Conservation (phyloP, 2,797 vertebrate genomes). For the Fistularia tabacaria region DNA sequence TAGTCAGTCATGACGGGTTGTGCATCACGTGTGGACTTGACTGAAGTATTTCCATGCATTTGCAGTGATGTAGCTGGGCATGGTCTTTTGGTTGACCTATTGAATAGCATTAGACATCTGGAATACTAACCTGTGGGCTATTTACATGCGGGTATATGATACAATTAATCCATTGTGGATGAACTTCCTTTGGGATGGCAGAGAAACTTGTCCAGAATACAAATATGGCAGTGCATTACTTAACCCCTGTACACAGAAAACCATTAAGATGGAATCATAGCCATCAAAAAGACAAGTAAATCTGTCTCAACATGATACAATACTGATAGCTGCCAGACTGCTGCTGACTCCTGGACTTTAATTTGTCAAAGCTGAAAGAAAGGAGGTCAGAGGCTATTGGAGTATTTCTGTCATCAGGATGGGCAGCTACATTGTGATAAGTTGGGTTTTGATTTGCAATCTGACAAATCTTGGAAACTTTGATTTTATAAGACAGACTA, state of each 20-base stretch:
- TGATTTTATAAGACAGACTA: too few relatives aligned
- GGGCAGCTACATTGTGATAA: not conserved
- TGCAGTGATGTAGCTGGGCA: slow-evolving; percentile 29
- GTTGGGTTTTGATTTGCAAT: too few relatives aligned
- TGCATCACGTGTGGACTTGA: slow-evolving; percentile 42
- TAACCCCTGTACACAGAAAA: slow-evolving; percentile 35
- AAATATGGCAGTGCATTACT: slow-evolving; percentile 36
- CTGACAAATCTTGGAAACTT: too few relatives aligned
- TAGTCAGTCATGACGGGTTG: slow-evolving; percentile 7
- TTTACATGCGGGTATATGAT: slow-evolving; percentile 59
- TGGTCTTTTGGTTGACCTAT: slow-evolving; percentile 57
- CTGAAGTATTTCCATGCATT: slow-evolving; percentile 50
- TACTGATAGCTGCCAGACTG: slow-evolving; percentile 19
- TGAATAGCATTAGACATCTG: slow-evolving; percentile 39
- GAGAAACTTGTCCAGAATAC: slow-evolving; percentile 60
- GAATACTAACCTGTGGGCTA: slow-evolving; percentile 63
- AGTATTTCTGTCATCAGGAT: slow-evolving; percentile 11
- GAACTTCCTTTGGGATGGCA: slow-evolving; percentile 58
- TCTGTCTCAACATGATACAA: slow-evolving; percentile 22
- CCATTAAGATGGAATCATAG: slow-evolving; percentile 29
- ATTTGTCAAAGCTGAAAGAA: slow-evolving; percentile 12
- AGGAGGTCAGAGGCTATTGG: slow-evolving; percentile 20
- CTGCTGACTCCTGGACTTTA: slow-evolving; percentile 3
- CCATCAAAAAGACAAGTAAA: slow-evolving; percentile 47
- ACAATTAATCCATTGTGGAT: slow-evolving; percentile 78